Conservation (phyloP, 2,113 vertebrate species). For the Phaethon lepturus region DNA sequence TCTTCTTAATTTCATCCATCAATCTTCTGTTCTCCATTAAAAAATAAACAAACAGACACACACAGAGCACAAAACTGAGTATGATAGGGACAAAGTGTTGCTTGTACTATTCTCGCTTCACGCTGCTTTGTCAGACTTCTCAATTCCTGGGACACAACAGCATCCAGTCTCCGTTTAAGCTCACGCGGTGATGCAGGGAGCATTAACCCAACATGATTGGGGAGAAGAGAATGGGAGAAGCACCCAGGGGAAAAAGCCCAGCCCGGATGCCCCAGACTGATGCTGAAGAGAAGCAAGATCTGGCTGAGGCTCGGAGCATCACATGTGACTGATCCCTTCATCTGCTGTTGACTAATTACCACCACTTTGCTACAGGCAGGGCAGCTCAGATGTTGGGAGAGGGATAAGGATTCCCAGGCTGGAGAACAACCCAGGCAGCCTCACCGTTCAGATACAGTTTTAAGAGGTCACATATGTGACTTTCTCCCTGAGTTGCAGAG, state of each 20-base stretch:
- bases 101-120: neutral
- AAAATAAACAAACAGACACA: slow-evolving; percentile 50
- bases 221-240: neutral
- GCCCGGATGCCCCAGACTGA: neutral
- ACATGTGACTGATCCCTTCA: neutral
- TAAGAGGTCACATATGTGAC: neutral
- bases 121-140: neutral
- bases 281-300: neutral
- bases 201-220: neutral
- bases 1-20: slow-evolving; percentile 73
- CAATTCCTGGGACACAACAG: neutral
- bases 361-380: neutral
- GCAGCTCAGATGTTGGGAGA: neutral
- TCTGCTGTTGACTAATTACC: neutral
- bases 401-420: neutral
- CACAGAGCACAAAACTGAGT: neutral
- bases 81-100: slow-evolving; percentile 10
- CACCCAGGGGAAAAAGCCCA: neutral
- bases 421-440: neutral
- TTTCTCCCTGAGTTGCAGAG: neutral
- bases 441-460: neutral
- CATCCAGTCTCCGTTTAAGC: neutral
- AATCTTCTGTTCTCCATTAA: slow-evolving; percentile 64
- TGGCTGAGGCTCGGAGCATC: neutral
- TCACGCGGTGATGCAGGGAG: neutral